Conservation (phyloP, 2,888 invertebrate genomes). For the Nomada ruficornis region DNA sequence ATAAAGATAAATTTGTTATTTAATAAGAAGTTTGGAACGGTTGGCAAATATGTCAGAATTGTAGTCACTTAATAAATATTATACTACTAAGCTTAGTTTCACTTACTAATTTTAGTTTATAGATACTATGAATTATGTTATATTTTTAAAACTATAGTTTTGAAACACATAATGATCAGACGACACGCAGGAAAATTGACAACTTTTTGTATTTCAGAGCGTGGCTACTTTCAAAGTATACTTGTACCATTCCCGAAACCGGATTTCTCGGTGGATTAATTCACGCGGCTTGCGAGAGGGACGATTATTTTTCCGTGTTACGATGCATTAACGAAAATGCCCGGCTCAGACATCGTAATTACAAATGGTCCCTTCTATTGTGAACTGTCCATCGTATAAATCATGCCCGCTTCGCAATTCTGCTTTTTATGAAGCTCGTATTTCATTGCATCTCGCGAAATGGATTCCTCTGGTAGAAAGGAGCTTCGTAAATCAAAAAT, state of each 20-base stretch:
- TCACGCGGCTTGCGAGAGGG: neutral
- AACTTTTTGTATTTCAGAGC: neutral
- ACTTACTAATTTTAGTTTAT: too few species aligned
- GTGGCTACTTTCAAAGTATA: neutral
- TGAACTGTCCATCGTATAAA: constrained; percentile 49
- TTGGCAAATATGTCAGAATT: too few species aligned
- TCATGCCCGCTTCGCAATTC: constrained; percentile 43
- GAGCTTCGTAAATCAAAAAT: constrained; percentile 50
- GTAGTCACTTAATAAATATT: too few species aligned
- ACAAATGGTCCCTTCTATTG: constrained; percentile 55
- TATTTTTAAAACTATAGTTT: too few species aligned
- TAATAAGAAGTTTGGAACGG: too few species aligned
- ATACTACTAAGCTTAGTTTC: too few species aligned
- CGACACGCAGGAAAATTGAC: too few species aligned
- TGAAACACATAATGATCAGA: too few species aligned
- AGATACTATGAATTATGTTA: too few species aligned
- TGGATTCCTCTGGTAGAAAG: constrained; percentile 49
- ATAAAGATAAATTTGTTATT: too few species aligned
- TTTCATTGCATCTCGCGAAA: constrained; percentile 47
- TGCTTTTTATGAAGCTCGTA: constrained; percentile 56
- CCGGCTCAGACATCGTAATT: constrained; percentile 52
- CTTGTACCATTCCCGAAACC: neutral
- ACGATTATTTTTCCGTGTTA: constrained; percentile 33
- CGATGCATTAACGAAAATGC: constrained; percentile 45
- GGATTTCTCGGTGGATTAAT: constrained; percentile 21